phyloP scores from a whole-genome alignment of 2,888 invertebrate genomes.

The Phyto melanocephala region DNA sequence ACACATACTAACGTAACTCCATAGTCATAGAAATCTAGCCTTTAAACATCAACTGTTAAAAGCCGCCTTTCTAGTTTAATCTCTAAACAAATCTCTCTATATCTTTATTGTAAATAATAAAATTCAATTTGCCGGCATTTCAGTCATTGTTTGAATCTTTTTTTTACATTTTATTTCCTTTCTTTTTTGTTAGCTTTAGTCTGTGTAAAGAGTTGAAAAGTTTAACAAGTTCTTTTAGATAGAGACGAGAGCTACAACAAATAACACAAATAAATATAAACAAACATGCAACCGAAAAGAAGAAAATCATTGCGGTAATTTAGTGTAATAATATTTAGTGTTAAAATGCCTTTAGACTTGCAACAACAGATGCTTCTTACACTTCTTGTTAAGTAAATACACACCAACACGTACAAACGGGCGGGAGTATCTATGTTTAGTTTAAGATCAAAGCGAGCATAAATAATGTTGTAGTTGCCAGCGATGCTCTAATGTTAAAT shows the following conservation, averaged over 20 bases:
- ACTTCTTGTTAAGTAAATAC: neutral
- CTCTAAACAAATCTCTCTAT: constrained; percentile 33
- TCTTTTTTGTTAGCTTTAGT: neutral
- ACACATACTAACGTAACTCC: neutral
- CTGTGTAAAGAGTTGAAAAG: constrained; percentile 40
- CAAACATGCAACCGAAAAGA: constrained; percentile 10
- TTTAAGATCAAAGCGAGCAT: constrained; percentile 50
- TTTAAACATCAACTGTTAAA: neutral
- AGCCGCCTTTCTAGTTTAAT: constrained; percentile 21
- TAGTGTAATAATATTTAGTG: constrained; percentile 24
- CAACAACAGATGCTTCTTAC: constrained; percentile 14
- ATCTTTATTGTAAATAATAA: constrained; percentile 36
- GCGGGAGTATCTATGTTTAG: constrained; percentile 17
- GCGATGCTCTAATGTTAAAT: constrained; percentile 28
- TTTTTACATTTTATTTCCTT: too few relatives aligned
- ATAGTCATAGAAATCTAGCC: neutral
- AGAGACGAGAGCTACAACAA: neutral
- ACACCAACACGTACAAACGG: neutral
- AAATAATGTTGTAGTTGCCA: constrained; percentile 35
- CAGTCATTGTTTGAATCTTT: constrained; percentile 17
- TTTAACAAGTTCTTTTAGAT: constrained; percentile 51
- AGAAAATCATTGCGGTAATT: constrained; percentile 12
- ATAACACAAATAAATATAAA: neutral
- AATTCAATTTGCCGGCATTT: constrained; percentile 50
- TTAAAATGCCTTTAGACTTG: constrained; percentile 23